phyloP scores from a whole-genome alignment of 2,113 vertebrate genomes.

The Piprites chloris region DNA sequence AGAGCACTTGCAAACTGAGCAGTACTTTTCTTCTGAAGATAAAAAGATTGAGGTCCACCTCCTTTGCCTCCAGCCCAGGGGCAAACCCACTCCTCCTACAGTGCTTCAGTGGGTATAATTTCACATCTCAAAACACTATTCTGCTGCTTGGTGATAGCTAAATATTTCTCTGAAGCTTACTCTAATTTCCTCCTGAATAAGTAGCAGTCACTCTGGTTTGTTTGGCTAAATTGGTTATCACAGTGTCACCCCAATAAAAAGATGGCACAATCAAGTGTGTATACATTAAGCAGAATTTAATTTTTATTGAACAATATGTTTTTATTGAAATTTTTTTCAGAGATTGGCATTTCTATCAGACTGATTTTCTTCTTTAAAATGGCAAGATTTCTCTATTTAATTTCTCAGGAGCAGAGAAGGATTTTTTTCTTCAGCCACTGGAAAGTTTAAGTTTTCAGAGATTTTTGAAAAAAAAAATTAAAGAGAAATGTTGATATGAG shows the following conservation, averaged over 20 bases:
- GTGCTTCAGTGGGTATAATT: background rate
- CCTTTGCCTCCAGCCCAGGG: background rate
- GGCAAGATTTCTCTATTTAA: background rate
- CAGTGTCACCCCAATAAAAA: constrained; percentile 10
- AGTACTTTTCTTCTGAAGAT: background rate
- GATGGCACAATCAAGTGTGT: background rate
- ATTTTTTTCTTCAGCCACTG: background rate
- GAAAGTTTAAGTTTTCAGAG: background rate
- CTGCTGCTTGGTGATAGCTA: background rate
- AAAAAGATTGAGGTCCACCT: background rate
- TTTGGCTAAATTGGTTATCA: background rate
- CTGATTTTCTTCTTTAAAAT: background rate
- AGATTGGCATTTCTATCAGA: background rate
- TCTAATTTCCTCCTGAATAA: background rate
- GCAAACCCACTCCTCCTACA: background rate
- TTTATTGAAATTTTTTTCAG: background rate
- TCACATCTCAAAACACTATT: background rate
- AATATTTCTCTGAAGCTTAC: background rate
- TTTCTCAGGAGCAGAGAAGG: background rate
- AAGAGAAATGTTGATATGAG: background rate
- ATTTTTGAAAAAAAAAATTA: background rate
- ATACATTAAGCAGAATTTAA: background rate
- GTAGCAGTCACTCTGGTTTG: background rate
- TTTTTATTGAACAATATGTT: background rate
- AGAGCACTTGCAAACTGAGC: background rate